Evolutionary conservation across 2,113 vertebrate genomes (phyloP).

Genomic region (Paramisgurnus dabryanus): DNA sequence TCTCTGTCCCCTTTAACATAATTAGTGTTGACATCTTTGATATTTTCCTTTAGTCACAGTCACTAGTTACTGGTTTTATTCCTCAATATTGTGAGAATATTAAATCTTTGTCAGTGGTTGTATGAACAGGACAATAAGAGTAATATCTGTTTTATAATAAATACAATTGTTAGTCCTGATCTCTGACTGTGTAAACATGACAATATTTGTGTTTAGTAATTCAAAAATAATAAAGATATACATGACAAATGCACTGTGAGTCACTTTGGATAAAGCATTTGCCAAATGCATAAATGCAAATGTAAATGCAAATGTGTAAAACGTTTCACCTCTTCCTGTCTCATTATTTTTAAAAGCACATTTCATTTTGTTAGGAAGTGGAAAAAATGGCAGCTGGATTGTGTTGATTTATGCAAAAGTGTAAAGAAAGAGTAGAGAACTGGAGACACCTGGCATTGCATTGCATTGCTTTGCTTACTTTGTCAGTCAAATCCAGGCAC

Average conservation of each 20-base stretch:
- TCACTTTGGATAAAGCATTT: neutral
- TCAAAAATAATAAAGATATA: too few relatives aligned
- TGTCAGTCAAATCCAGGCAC: constrained; percentile 54
- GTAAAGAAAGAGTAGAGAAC: constrained; percentile 19
- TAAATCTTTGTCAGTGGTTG: too few relatives aligned
- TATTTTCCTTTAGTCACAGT: too few relatives aligned
- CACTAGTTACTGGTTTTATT: too few relatives aligned
- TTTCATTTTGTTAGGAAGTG: neutral
- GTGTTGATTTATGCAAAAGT: constrained; percentile 42
- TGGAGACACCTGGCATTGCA: constrained; percentile 44
- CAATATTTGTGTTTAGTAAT: neutral
- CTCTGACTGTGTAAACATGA: too few relatives aligned
- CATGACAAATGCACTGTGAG: too few relatives aligned
- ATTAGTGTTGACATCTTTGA: too few relatives aligned
- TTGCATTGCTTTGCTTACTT: constrained; percentile 31
- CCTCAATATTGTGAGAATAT: too few relatives aligned
- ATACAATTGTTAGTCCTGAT: too few relatives aligned
- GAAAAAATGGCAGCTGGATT: constrained; percentile 8
- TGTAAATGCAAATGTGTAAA: neutral
- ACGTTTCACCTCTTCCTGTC: neutral
- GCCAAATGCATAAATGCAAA: neutral
- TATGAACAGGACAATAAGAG: too few relatives aligned
- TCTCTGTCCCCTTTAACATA: too few relatives aligned
- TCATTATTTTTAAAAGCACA: neutral
- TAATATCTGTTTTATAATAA: too few relatives aligned